Conservation (phyloP, 2,113 vertebrate species). For the Siniperca knerii region DNA sequence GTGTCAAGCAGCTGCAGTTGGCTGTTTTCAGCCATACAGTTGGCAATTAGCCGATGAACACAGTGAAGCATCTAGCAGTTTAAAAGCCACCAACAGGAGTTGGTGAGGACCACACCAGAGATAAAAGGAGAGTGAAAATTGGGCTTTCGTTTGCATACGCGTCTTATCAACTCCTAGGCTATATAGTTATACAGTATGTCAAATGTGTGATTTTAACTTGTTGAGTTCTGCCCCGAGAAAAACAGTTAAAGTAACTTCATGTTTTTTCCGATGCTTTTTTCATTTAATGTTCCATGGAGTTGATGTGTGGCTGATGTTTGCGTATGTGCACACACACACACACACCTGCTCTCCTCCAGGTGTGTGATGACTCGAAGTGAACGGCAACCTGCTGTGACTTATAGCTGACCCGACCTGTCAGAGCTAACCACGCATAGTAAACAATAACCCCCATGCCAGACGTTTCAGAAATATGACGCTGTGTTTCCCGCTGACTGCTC, state of each 20-base stretch:
- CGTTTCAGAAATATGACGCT: slow-evolving; percentile 45
- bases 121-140: too few relatives aligned
- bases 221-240: too few relatives aligned
- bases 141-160: too few relatives aligned
- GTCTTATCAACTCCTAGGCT: too few relatives aligned
- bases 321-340: neutral
- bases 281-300: neutral
- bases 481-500: slow-evolving; percentile 5
- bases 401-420: slow-evolving; percentile 57
- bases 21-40: neutral
- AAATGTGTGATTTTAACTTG: too few relatives aligned
- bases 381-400: slow-evolving; percentile 58
- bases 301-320: neutral
- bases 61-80: too few relatives aligned
- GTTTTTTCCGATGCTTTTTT: too few relatives aligned
- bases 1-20: neutral
- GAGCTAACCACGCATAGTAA: slow-evolving; percentile 46
- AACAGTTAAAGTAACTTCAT: too few relatives aligned
- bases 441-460: slow-evolving; percentile 47
- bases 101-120: too few relatives aligned
- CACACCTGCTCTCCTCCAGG: slow-evolving; percentile 32
- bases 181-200: too few relatives aligned
- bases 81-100: too few relatives aligned
- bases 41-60: neutral
- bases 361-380: slow-evolving; percentile 30